Evolutionary conservation across 2,888 invertebrate species (phyloP).

Genomic region (Merodon equestris): DNA sequence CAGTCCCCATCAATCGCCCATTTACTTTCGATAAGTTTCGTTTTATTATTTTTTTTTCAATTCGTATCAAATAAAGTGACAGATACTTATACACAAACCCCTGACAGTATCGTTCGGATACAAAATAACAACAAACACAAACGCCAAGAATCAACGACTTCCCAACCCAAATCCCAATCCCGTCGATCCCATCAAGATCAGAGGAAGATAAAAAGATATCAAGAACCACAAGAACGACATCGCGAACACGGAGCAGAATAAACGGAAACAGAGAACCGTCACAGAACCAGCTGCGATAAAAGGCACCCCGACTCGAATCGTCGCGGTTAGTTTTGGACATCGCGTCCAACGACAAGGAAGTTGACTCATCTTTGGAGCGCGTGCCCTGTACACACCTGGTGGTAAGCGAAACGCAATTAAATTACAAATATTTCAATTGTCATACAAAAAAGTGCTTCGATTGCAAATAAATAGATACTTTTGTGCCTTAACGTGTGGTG

Average conservation of each 20-base stretch:
- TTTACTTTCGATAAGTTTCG: too few species aligned
- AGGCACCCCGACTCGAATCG: conserved; percentile 18
- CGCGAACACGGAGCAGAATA: not conserved
- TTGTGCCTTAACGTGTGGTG: not conserved
- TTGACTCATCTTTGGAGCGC: conserved; percentile 21
- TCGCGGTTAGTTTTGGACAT: conserved; percentile 51
- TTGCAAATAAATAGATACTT: conserved; percentile 12
- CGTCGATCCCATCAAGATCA: too few species aligned
- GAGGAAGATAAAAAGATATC: too few species aligned
- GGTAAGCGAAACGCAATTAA: conserved; percentile 34
- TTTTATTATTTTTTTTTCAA: conserved; percentile 1
- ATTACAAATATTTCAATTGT: too few species aligned
- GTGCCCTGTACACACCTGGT: conserved; percentile 32
- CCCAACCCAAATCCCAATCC: not conserved
- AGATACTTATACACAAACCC: conserved; percentile 5
- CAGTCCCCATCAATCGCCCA: too few species aligned
- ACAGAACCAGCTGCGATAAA: conserved; percentile 33
- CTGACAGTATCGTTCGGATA: not conserved
- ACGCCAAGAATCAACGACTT: not conserved
- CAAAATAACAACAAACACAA: too few species aligned
- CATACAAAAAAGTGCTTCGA: conserved; percentile 3
- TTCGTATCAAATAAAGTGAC: conserved; percentile 6
- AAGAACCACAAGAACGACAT: too few species aligned
- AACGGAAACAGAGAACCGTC: conserved; percentile 13
- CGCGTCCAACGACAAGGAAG: conserved; percentile 39